Conservation (phyloP, 2,797 vertebrate species). For the Synanceia verrucosa region DNA sequence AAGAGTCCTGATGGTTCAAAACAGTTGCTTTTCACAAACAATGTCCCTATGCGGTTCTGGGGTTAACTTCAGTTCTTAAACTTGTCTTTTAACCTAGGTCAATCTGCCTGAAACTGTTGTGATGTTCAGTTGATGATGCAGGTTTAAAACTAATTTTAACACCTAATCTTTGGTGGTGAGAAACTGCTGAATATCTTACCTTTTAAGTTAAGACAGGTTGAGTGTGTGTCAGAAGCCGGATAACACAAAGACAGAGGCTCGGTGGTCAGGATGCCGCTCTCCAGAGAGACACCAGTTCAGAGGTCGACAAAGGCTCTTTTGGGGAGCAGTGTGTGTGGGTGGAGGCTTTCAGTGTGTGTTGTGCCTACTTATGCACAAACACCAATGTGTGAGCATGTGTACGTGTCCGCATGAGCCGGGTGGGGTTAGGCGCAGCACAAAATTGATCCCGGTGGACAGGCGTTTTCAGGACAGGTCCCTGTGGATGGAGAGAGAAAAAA, state of each 20-base stretch:
- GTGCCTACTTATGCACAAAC: conserved; percentile 44
- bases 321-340: conserved; percentile 30
- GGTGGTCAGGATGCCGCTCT: conserved; percentile 64
- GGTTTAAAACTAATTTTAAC: not conserved
- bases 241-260: conserved; percentile 62
- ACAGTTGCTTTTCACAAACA: not conserved
- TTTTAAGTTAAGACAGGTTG: conserved; percentile 1
- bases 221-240: conserved; percentile 56
- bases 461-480: conserved; percentile 67
- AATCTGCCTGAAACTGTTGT: not conserved
- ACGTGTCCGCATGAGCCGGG: conserved; percentile 27
- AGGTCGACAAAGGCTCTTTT: conserved; percentile 73
- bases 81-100: not conserved
- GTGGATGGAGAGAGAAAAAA: conserved; percentile 47
- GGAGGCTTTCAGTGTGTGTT: conserved; percentile 22
- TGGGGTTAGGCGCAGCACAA: conserved; percentile 32
- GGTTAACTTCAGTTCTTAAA: not conserved
- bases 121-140: not conserved
- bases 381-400: conserved; percentile 60
- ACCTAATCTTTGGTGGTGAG: not conserved
- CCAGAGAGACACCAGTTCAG: conserved; percentile 69
- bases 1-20: not conserved
- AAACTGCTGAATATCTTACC: not conserved
- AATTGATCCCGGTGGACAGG: conserved; percentile 68
- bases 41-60: not conserved